A percentile compares a stretch with the other conserved stretches of the same genome.
Evolutionary conservation across 2,113 vertebrate genomes (phyloP).

Genomic region (Istiophorus platypterus): DNA sequence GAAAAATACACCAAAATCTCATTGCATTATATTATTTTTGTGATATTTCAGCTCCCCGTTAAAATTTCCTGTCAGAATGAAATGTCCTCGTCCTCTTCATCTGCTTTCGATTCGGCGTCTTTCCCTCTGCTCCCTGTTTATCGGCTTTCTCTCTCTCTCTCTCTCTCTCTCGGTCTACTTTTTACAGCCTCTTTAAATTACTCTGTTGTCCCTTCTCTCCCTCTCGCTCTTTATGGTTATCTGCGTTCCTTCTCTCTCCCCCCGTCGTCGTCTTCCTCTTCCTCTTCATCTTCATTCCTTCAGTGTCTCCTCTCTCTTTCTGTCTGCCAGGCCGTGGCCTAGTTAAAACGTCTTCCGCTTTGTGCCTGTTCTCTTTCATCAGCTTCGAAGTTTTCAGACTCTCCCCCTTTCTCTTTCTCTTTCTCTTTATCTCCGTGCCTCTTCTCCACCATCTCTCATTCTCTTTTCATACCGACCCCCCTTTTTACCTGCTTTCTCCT

Average conservation of each 20-base stretch:
- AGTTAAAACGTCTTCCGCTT: constrained; percentile 63
- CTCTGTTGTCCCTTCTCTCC: constrained; percentile 18
- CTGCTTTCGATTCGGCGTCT: background rate
- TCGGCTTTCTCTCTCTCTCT: background rate
- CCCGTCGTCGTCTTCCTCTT: background rate
- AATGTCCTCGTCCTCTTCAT: background rate
- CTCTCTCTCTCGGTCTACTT: background rate
- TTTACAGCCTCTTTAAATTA: constrained; percentile 2
- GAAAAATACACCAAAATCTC: constrained; percentile 30
- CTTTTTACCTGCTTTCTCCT: constrained; percentile 27
- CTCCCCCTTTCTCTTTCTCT: constrained; percentile 31
- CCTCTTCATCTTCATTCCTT: constrained; percentile 7
- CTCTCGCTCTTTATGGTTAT: constrained; percentile 35
- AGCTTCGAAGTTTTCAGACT: constrained; percentile 54
- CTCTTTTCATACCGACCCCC: background rate
- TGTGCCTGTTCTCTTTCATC: constrained; percentile 61
- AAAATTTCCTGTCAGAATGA: background rate
- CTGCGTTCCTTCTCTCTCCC: constrained; percentile 18
- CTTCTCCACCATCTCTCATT: constrained; percentile 13
- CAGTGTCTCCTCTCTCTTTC: constrained; percentile 17
- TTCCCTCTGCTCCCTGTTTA: background rate
- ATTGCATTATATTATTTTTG: constrained; percentile 20
- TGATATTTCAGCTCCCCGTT: background rate
- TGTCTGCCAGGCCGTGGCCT: constrained; percentile 62
- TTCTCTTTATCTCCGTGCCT: constrained; percentile 27